Evolutionary conservation across 2,888 invertebrate species (phyloP).

Genomic region (Phengaris alcon): DNA sequence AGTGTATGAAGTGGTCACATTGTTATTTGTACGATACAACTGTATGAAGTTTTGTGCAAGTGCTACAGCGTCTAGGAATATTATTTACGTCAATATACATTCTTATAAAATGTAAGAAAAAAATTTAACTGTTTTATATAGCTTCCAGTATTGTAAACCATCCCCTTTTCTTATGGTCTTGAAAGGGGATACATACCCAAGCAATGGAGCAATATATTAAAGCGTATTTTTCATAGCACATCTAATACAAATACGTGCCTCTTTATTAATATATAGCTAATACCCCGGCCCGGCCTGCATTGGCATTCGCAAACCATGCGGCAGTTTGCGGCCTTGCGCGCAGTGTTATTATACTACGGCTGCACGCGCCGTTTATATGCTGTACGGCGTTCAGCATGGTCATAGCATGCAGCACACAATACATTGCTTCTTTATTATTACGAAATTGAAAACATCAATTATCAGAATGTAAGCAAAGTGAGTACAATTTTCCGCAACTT

Average conservation of each 20-base stretch:
- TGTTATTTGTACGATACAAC: no score
- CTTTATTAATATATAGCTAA: conserved; percentile 4
- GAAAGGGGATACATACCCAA: no score
- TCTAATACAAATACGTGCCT: neutral
- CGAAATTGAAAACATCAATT: neutral
- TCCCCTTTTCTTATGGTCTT: no score
- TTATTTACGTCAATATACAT: no score
- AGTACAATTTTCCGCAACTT: no score
- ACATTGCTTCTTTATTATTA: neutral
- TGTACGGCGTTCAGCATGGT: neutral
- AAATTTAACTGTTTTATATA: no score
- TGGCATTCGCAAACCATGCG: neutral
- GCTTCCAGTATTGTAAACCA: no score
- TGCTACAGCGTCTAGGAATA: no score
- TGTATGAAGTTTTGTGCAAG: no score
- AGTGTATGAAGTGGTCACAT: no score
- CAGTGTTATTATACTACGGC: neutral
- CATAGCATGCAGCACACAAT: neutral
- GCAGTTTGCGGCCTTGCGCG: conserved; percentile 15
- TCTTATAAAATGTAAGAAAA: no score
- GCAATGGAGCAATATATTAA: neutral
- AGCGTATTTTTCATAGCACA: neutral
- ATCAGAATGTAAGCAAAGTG: no score
- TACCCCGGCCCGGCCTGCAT: neutral
- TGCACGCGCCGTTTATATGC: neutral